Evolutionary conservation across 2,797 vertebrate species (phyloP), one percentile per base, ranked within the genome.

Genomic region (Helicolenus hilgendorfi): DNA sequence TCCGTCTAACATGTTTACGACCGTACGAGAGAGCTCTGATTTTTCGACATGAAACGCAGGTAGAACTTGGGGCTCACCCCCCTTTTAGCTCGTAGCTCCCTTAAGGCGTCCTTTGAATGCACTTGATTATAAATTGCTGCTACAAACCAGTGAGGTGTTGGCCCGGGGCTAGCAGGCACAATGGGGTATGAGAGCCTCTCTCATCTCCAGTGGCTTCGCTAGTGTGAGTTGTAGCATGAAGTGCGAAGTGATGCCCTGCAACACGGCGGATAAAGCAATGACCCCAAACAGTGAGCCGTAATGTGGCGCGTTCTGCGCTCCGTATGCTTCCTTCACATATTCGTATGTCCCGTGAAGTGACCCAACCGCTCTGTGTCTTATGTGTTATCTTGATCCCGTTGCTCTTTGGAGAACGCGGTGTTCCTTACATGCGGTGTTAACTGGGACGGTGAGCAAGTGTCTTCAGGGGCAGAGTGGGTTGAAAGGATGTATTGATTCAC

Each of bases 401-500:
- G 84, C 86, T 87, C 83, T 85, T 79, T 71, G 70, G 83, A 87
- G 87, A 80, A 89, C 81, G 60, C 67, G 5, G 31, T 56, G 58
- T 77, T 86, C 82, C 41, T 84, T 60, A 15, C 20, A 65, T 71
- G 71, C 29, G 36, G 38, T 33, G 35, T 73, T 67, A 22, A 63
- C 65, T 14, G 3, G 81, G 70, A 29, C 2, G 73, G 2, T 63
- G 69, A 88, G 77, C 55, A 2, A 58, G 63, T 80, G 59, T 90
- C 81, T 84, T 35, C 29, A 26, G 80, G 72, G 76, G 45, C 65
- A 77, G 74, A 89, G 63, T 11, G 31, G 75, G 84, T 83, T 83
- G 71, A 92, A 88, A 87, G 69, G 71, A 82, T 63, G 75, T 72
- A 79, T 79, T 77, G 79, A 90, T 89, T 91, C 82, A 63, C 83